Evolutionary conservation across 2,797 vertebrate genomes (phyloP), one percentile per base, ranked within the genome.

Genomic region (Rhyacichthys aspro): DNA sequence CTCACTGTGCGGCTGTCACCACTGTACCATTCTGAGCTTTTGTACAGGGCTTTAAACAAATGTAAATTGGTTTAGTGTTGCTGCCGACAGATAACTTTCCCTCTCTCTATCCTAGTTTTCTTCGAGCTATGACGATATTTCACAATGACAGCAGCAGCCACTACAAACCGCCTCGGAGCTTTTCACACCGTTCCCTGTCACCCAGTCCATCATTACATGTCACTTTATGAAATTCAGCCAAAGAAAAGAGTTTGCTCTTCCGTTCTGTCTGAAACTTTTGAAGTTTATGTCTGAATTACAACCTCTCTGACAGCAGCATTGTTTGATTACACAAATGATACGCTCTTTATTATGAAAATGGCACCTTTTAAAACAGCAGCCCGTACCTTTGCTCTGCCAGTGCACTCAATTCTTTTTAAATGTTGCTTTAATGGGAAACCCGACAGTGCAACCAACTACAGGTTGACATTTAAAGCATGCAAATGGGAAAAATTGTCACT

Each of bases 281-380:
- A 43, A 39, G 28, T 76, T 65, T 28, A 16, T 15, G 64, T 82
- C 60, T 60, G 58, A 75, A 23, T n/a, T 44, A 59, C 11, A n/a
- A 34, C 75, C 63, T 73, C 72, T 49, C 69, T 5, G 60, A 72
- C 66, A 59, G 60, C 50, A 16, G 53, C 12, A 55, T 44, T 67
- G 67, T 79, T 77, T 84, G 71, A 85, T 81, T 60, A 57, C 52
- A 59, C 14, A 62, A 81, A 77, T 54, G 34, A 33, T 63, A 19
- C 63, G 62, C 70, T 76, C 63, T 86, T 87, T 85, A 77, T 86
- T 78, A 78, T 82, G 76, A 49, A 81, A 86, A 86, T 82, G 48
- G 1, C 0, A 32, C 63, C 59, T 83, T 86, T 85, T 33, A 78
- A 67, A 79, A 71, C 65, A 61, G 43, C 78, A 78, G 74, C 67